A percentile compares a stretch with the other conserved stretches of the same genome.
These are phyloP conservation scores for Rambutsinella grinnellia DNA, from an alignment of 2,888 invertebrate genomes.

Conservation along the genomic window DNA sequence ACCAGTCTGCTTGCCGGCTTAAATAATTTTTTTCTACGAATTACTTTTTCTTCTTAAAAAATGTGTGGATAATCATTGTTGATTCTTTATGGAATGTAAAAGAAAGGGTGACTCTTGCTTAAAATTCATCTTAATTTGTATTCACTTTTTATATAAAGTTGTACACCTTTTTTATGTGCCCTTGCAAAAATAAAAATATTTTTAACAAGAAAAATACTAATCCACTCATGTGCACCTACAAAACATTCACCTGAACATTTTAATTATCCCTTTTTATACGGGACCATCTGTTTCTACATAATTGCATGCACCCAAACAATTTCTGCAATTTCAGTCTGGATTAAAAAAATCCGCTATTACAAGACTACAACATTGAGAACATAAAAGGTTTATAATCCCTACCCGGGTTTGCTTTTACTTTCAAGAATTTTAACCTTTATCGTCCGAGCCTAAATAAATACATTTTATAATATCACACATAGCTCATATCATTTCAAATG, in stretches of 20 bases:
- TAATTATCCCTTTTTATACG: slow-evolving; percentile 20
- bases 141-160: neutral
- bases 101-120: neutral
- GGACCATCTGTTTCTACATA: neutral
- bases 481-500: neutral
- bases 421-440: neutral
- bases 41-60: neutral
- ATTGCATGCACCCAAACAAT: too few species aligned
- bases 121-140: neutral
- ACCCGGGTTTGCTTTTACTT: neutral
- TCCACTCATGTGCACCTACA: slow-evolving; percentile 17
- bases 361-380: neutral
- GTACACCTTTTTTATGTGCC: slow-evolving; percentile 7
- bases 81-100: neutral
- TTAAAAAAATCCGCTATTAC: neutral
- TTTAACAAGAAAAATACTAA: neutral
- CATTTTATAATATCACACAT: neutral
- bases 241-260: slow-evolving; percentile 46
- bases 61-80: neutral
- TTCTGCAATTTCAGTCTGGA: neutral
- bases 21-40: slow-evolving; percentile 4
- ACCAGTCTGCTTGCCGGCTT: slow-evolving; percentile 49
- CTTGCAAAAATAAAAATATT: neutral
- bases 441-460: neutral
- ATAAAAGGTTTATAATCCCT: too few species aligned